phyloP scores from a whole-genome alignment of 1,140 invertebrate species.

The Polyergus mexicanus region DNA sequence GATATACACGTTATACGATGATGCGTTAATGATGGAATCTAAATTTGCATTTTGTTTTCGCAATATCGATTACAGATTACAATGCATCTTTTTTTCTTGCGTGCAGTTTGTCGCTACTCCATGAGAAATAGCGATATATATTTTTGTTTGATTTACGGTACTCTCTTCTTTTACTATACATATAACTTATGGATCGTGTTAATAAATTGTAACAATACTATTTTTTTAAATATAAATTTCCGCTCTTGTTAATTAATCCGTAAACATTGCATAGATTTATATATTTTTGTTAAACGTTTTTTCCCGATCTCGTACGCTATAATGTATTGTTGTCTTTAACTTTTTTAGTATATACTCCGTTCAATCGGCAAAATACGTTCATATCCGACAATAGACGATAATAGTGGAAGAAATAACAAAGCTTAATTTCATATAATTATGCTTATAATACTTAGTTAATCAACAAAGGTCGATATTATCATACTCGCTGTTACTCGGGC shows the following conservation, averaged over 20 bases:
- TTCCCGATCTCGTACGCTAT: not conserved
- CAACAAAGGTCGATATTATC: constrained; percentile 59
- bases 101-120: not conserved
- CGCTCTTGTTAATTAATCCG: not conserved
- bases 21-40: constrained; percentile 20
- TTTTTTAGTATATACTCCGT: not conserved
- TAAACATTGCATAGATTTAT: not conserved
- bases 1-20: constrained; percentile 1
- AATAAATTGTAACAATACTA: not conserved
- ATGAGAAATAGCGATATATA: not conserved
- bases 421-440: constrained; percentile 48
- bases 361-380: not conserved
- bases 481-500: constrained; percentile 49
- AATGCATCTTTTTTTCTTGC: not conserved
- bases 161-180: not conserved
- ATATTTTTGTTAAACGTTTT: not conserved
- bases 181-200: not conserved
- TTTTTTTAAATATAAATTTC: not conserved
- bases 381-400: constrained; percentile 1
- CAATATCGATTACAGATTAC: constrained; percentile 38
- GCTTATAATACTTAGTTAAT: constrained; percentile 54
- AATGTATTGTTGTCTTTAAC: not conserved
- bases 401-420: constrained; percentile 30
- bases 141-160: constrained; percentile 1
- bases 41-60: constrained; percentile 24